Conservation (phyloP, 2,797 vertebrate genomes). For the Propithecus perrieri region DNA sequence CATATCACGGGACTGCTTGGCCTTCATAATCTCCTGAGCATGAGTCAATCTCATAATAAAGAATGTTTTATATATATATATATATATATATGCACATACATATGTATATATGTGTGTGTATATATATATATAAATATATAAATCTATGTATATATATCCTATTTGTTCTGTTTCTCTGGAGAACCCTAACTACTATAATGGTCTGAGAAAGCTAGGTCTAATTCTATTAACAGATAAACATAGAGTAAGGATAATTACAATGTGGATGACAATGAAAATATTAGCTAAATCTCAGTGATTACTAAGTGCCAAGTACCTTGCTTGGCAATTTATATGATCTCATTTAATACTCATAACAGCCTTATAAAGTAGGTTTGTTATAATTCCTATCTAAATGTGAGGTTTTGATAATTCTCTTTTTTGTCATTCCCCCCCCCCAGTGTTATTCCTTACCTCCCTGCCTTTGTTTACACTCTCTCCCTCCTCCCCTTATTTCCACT, state of each 20-base stretch:
- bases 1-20: background rate
- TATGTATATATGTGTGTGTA: fast-evolving
- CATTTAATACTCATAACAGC: background rate
- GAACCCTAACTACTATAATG: background rate
- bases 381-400: background rate
- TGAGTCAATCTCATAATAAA: background rate
- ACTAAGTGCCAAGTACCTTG: background rate
- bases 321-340: background rate
- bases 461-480: background rate
- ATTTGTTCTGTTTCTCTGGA: background rate
- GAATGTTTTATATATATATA: background rate
- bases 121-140: too few relatives aligned
- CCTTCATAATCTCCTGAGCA: background rate
- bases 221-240: background rate
- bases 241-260: background rate
- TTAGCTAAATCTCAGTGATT: background rate
- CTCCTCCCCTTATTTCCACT: too few relatives aligned
- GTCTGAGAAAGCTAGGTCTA: background rate
- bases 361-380: background rate
- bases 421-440: background rate
- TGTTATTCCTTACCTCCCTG: background rate
- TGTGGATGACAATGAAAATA: background rate
- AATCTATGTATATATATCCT: too few relatives aligned
- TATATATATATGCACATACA: background rate
- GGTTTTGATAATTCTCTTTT: background rate